These are phyloP conservation scores for Ranitomeya imitator DNA, from an alignment of 2,113 vertebrate species.

Conservation along the genomic window DNA sequence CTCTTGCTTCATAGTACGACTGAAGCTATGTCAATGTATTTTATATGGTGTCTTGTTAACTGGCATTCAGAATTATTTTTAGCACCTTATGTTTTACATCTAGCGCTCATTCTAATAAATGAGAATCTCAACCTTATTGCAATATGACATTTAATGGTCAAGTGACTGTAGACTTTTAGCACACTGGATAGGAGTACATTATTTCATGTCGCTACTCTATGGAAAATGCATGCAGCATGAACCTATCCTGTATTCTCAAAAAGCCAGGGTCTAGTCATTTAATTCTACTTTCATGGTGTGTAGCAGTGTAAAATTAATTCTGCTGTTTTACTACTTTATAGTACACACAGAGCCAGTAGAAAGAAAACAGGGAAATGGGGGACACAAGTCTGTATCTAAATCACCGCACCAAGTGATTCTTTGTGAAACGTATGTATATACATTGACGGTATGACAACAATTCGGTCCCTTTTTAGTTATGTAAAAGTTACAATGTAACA, in stretches of 20 bases:
- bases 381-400: too few species aligned
- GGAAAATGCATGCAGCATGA: background rate
- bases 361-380: too few species aligned
- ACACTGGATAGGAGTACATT: background rate
- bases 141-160: constrained; percentile 12
- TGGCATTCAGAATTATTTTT: constrained; percentile 34
- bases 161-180: background rate
- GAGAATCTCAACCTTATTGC: background rate
- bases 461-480: too few species aligned
- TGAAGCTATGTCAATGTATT: constrained; percentile 34
- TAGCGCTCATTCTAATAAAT: background rate
- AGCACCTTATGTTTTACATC: constrained; percentile 25
- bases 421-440: too few species aligned
- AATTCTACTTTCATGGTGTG: background rate
- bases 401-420: too few species aligned
- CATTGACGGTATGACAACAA: too few species aligned
- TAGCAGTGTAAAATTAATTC: too few species aligned
- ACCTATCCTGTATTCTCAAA: background rate
- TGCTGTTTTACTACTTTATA: too few species aligned
- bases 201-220: background rate
- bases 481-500: too few species aligned
- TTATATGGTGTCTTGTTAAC: constrained; percentile 12
- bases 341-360: too few species aligned
- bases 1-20: constrained; percentile 8
- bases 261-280: background rate